Base-by-base conservation (phyloP, 2,888 invertebrate species). In the Copidosoma aretas region DNA sequence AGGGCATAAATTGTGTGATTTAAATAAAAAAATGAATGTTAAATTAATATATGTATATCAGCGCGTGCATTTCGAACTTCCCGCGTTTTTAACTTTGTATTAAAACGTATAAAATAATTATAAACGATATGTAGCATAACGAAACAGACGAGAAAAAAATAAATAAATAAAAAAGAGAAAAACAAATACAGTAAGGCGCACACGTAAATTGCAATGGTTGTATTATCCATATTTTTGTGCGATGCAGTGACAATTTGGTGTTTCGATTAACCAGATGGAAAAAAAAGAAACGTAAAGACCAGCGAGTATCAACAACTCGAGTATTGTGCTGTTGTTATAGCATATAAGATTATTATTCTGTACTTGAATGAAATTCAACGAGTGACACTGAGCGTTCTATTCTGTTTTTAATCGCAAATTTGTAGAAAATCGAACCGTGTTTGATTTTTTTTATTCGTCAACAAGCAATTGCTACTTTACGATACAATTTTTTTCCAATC, bases 81-180 rank as follows among this genome's bases (percentile, higher is more conserved):
- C 78, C 77, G 78, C 76, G 78, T 81, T 81, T 81, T 78, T 78
- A 80, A 80, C 77, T 80, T 81, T 81, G 71, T 80, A 81, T 78
- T 75, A 76, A 65, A 71, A 74, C 76, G 76, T 73, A 75, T 74
- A 76, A 76, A 57, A 75, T 74, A 75, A 76, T 56, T 72, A 75
- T 72, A 77, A 75, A 77, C 74, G 76, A 77, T 76, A 70, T 64
- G 57, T 64, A 66, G 59, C 60, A 52, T 46, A 4, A 4, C 51
- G 60, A 64, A 76, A 74, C 73, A 77, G 12, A 4, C 51, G 60
- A 64, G 76, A 74, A 73, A 77, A 71, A 10, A 15, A 54, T 0
- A 21, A 19, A 54, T 12, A 22, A 54, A 22, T 12, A 54, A 19
- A 22, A 54, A 8, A 8, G 32, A 32, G 8, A 8, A 8, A 32